Evolutionary conservation across 37 sponge, comb jelly and placozoan genomes (phyloP).

Genomic region (Aphrocallistes beatrix): DNA sequence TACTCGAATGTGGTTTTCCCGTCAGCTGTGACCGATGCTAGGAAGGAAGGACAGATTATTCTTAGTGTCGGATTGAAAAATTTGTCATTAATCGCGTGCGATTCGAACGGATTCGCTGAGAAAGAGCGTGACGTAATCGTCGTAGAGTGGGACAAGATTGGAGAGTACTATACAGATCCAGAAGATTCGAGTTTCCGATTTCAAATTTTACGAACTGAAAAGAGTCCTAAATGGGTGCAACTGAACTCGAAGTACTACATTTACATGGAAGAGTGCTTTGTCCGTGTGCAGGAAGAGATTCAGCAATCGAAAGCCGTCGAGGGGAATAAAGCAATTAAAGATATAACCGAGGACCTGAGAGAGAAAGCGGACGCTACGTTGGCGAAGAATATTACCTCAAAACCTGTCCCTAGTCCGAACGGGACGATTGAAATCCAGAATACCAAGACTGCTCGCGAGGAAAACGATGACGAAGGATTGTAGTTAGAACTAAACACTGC

Average conservation of each 20-base stretch:
- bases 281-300: not conserved
- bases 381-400: not conserved
- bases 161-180: not conserved
- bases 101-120: conserved; percentile 43
- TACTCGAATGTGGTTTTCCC: conserved; percentile 79
- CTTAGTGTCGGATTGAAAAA: conserved; percentile 28
- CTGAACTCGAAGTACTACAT: conserved; percentile 1
- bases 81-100: conserved; percentile 55
- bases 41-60: conserved; percentile 84
- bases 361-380: not conserved
- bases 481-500: no score
- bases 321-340: not conserved
- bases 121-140: not conserved
- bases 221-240: not conserved
- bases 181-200: not conserved
- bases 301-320: not conserved
- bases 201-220: not conserved
- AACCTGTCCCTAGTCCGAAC: conserved; percentile 13
- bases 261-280: not conserved
- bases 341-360: not conserved
- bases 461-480: not conserved
- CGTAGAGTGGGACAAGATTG: not conserved
- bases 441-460: not conserved
- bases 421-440: not conserved
- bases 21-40: conserved; percentile 73